These are phyloP conservation scores for Stenchaetothrips biformis DNA, from an alignment of 2,888 invertebrate genomes.

Conservation along the genomic window DNA sequence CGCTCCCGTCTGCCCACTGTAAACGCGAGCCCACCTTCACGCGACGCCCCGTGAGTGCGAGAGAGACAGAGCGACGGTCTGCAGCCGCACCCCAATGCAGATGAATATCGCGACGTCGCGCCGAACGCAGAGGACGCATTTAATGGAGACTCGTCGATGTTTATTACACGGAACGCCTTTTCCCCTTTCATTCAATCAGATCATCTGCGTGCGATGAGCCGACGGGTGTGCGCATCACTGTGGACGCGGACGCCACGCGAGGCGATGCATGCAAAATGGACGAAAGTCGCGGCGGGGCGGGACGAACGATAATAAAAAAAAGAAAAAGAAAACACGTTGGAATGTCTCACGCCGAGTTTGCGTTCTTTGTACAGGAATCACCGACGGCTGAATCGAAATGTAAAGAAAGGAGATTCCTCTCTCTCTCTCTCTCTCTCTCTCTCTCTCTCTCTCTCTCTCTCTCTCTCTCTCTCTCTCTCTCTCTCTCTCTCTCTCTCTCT, in stretches of 20 bases:
- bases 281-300: background rate
- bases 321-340: background rate
- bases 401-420: background rate
- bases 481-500: too few species aligned
- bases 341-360: constrained; percentile 12
- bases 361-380: background rate
- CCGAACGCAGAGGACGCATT: background rate
- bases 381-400: background rate
- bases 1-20: background rate
- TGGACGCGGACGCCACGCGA: too few species aligned
- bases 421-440: too few species aligned
- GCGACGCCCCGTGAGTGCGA: too few species aligned
- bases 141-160: background rate
- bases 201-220: background rate
- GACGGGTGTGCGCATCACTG: background rate
- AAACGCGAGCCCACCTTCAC: too few species aligned
- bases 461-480: too few species aligned
- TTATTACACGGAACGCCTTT: constrained; percentile 12
- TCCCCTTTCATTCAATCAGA: background rate
- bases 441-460: too few species aligned
- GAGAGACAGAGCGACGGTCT: too few species aligned
- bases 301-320: background rate
- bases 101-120: background rate
- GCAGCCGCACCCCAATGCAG: too few species aligned
- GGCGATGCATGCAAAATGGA: background rate